A percentile compares a stretch with the other conserved stretches of the same genome.
phyloP scores from a whole-genome alignment of 2,113 vertebrate genomes.

The Etheostoma cragini region DNA sequence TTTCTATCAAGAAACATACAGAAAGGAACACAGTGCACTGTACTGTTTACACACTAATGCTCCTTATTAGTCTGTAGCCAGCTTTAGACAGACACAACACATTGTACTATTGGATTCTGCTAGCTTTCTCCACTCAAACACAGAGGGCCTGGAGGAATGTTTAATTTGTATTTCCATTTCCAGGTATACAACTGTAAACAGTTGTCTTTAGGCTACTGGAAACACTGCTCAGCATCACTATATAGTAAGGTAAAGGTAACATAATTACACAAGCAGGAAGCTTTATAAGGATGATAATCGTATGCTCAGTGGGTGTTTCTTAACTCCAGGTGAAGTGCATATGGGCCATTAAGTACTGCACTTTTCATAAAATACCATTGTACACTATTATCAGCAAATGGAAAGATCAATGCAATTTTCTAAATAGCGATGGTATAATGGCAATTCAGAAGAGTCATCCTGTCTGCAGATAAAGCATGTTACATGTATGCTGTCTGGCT shows the following conservation, averaged over 20 bases:
- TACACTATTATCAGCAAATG: conserved; percentile 29
- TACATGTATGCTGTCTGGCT: conserved; percentile 3
- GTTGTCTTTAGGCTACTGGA: conserved; percentile 3
- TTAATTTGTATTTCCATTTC: conserved; percentile 7
- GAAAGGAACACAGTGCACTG: background rate
- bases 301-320: conserved; percentile 17
- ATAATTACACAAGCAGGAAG: background rate
- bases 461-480: conserved; percentile 4
- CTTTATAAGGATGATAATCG: conserved; percentile 16
- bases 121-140: conserved; percentile 7
- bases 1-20: conserved; percentile 30
- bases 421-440: conserved; percentile 1
- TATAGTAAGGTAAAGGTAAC: conserved; percentile 31
- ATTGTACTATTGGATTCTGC: background rate
- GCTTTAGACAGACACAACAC: background rate
- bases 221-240: conserved; percentile 21
- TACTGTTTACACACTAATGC: conserved; percentile 23
- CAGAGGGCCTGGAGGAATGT: background rate
- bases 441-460: background rate
- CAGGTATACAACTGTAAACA: background rate
- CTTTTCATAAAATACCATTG: conserved; percentile 19
- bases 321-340: conserved; percentile 24
- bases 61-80: conserved; percentile 18
- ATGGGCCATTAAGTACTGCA: background rate
- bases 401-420: conserved; percentile 34